Evolutionary conservation across 2,888 invertebrate genomes (phyloP), one percentile per base, ranked within the genome.

Genomic region (Diarsia brunnea): DNA sequence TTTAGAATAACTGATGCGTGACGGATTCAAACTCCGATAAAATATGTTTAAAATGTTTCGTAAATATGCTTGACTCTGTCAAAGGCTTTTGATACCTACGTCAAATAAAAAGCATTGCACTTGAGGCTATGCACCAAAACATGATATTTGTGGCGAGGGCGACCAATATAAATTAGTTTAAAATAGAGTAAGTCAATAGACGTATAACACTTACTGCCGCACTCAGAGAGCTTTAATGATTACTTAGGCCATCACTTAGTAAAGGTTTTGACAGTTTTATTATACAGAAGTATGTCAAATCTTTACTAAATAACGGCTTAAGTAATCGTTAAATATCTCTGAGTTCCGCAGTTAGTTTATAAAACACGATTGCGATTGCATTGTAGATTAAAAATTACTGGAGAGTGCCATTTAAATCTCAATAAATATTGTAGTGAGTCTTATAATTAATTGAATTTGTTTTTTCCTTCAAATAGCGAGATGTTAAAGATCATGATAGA

Each of bases 401-500:
- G 16, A 31, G 16, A 45, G 21, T 65, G 24, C 47, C 10, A 1
- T 10, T 38, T 12, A 47, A 47, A 24, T 49, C 24, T 12, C 14
- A 47, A 38, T 21, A 45, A 58, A 55, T 55, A 55, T 27, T 5
- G 5, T 38, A 11, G 14, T 19, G 16, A 7, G 8, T 69, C 4
- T 24, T 19, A 61, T 78, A 21, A 16, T 64, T 64, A 45, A 79
- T 55, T 70, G 1, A 49, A 63, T 47, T 58, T 47, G 0, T 58
- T 74, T 73, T 49, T 77, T 75, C 71, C 70, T 82, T 74, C 84
- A 77, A 78, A 45, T 88, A 96, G 96, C 81, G 94, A 95, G 71
- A 89, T 96, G 19, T 87, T 91, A 24, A 88, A 89, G 21, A 94
- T 95, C 49, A 94, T 96, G 93, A 88, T 93, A 47, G 91, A 93